Base-by-base conservation (phyloP, 2,797 vertebrate genomes). In the Phoebastria nigripes region DNA sequence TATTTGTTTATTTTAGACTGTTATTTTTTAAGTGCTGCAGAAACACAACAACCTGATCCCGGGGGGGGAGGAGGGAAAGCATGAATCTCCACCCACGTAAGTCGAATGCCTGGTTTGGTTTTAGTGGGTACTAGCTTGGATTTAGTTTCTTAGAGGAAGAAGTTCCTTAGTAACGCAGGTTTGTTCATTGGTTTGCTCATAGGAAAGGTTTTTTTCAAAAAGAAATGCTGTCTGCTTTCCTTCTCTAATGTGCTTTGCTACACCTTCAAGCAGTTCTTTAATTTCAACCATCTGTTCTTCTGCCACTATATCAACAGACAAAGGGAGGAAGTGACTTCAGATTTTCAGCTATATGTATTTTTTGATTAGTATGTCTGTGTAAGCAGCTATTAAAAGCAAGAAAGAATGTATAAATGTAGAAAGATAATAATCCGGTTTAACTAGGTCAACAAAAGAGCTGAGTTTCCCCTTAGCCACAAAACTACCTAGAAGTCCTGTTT, bases 281-380 rank as follows among this genome's bases (percentile, higher is more conserved):
- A 92, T 97, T 96, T 86, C 59, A 96, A 4, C 90, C 82, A 86
- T 91, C 93, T 97, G 82, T 83, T 96, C 61, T 95, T 90, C 72
- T 80, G 56, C 86, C 37, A 41, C 94, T 93, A 41, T 55, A 76
- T 62, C 80, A 82, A 82, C 51, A 69, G 81, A 86, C 35, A 83
- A 84, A 49, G 58, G n/a, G 46, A 76, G 78, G 81, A 77, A 95
- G 71, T 87, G 2, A 79, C 84, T 95, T 82, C 44, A 93, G 33
- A 74, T 90, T 78, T 95, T 94, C 62, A 90, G 66, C 55, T 93
- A 47, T 82, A 85, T 93, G 63, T 85, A 51, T 85, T 90, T 96
- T 95, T 93, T 96, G 28, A 61, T 84, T 82, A 87, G 66, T 72
- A 46, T 78, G 51, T 71, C 49, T 93, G n/a, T 87, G 69, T 67